A percentile compares a stretch with the other conserved stretches of the same genome.
Conservation (phyloP, 2,888 invertebrate genomes). For the Nymphalis urticae region DNA sequence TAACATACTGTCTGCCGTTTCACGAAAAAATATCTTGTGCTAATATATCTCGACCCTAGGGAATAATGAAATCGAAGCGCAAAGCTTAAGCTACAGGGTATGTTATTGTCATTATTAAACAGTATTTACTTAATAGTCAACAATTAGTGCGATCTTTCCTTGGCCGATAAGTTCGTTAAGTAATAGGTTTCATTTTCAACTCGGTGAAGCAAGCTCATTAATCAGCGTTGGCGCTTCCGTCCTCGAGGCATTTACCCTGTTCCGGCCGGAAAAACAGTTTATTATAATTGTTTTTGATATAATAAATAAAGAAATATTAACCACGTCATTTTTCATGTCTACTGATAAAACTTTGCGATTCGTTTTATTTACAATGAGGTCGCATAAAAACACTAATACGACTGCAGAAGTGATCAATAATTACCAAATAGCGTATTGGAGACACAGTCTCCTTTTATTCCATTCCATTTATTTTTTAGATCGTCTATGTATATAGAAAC, state of each 20-base stretch:
- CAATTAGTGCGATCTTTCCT: constrained; percentile 63
- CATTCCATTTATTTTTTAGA: too few relatives aligned
- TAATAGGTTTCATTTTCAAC: constrained; percentile 76
- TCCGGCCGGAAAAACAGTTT: constrained; percentile 68
- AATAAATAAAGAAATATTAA: constrained; percentile 66
- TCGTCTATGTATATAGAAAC: too few relatives aligned
- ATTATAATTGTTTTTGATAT: constrained; percentile 79
- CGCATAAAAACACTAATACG: not conserved
- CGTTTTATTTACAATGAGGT: constrained; percentile 36
- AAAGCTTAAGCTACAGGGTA: too few relatives aligned
- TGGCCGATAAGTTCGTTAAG: constrained; percentile 65
- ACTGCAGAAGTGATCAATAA: too few relatives aligned
- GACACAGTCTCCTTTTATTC: too few relatives aligned
- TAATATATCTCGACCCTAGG: too few relatives aligned
- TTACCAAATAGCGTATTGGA: too few relatives aligned
- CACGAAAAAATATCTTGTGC: too few relatives aligned
- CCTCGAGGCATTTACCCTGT: constrained; percentile 49
- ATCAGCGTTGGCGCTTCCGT: constrained; percentile 69
- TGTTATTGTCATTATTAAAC: too few relatives aligned
- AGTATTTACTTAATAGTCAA: constrained; percentile 53
- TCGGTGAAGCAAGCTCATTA: constrained; percentile 67
- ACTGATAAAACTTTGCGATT: constrained; percentile 26
- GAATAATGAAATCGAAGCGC: too few relatives aligned
- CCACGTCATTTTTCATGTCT: constrained; percentile 30
- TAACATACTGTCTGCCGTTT: too few relatives aligned